phyloP scores from a whole-genome alignment of 2,113 vertebrate species.

The Megaceryle maxima region DNA sequence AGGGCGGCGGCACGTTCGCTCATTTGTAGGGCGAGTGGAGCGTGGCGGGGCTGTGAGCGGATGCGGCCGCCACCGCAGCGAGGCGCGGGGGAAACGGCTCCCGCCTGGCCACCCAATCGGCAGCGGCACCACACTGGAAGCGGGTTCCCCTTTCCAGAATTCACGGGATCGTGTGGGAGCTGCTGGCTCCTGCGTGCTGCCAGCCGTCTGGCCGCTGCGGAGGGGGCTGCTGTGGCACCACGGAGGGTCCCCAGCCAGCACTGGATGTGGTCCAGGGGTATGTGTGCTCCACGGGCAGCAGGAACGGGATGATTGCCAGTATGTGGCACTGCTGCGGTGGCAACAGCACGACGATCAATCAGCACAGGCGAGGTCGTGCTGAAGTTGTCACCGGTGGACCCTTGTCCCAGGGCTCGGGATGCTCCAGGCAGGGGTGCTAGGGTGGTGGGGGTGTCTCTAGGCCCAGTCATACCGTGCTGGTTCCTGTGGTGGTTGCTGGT shows the following conservation, averaged over 20 bases:
- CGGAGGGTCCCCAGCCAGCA: not conserved
- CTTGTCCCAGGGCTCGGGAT: not conserved
- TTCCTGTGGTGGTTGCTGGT: not conserved
- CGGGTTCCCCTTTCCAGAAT: slow-evolving; percentile 38
- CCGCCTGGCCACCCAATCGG: not conserved
- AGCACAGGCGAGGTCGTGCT: not conserved
- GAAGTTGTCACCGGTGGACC: not conserved
- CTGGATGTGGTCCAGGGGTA: not conserved
- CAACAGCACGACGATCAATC: not conserved
- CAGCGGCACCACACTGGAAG: not conserved
- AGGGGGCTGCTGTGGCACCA: not conserved
- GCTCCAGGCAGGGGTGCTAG: not conserved
- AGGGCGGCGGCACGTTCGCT: not conserved
- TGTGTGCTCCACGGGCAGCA: not conserved
- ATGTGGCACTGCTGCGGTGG: not conserved
- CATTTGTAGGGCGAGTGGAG: not conserved
- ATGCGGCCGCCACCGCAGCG: not conserved
- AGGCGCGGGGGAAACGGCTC: not conserved
- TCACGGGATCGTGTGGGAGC: not conserved
- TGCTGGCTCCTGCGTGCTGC: not conserved
- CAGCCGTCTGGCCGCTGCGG: not conserved
- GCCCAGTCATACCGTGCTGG: rapidly evolving
- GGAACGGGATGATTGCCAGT: not conserved
- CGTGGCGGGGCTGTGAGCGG: not conserved
- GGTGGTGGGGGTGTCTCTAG: rapidly evolving